Evolutionary conservation across 2,888 invertebrate species (phyloP).

Genomic region (Psococerastis gibbosa): DNA sequence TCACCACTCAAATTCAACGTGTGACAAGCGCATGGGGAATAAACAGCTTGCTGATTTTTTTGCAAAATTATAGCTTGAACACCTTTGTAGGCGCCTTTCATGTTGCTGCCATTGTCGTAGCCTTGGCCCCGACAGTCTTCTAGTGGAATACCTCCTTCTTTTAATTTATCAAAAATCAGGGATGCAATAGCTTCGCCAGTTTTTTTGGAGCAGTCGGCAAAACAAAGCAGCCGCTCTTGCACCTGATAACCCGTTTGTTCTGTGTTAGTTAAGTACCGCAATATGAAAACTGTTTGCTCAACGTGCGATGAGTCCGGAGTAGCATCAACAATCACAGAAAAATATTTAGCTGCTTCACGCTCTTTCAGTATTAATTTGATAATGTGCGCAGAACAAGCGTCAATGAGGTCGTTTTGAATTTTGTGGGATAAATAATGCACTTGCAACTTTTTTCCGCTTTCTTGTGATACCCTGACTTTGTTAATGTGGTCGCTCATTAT

Average conservation of each 20-base stretch:
- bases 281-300: constrained; percentile 15
- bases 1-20: no score
- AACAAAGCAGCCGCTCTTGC: constrained; percentile 12
- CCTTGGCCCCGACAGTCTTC: constrained; percentile 17
- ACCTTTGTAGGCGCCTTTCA: constrained; percentile 15
- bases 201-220: constrained; percentile 11
- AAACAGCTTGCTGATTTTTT: no score
- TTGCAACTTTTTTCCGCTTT: constrained; percentile 7
- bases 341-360: constrained; percentile 14
- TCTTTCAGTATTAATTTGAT: constrained; percentile 13
- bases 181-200: constrained; percentile 13
- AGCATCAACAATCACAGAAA: constrained; percentile 15
- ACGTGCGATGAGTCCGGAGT: constrained; percentile 16
- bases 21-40: no score
- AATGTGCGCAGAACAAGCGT: constrained; percentile 11
- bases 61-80: no score
- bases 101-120: constrained; percentile 18
- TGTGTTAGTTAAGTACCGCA: constrained; percentile 11
- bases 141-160: constrained; percentile 15
- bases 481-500: constrained; percentile 15
- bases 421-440: not conserved
- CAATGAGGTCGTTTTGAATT: constrained; percentile 17
- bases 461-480: constrained; percentile 12
- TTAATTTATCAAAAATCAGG: constrained; percentile 12
- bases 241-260: constrained; percentile 8